Conservation (phyloP, 2,888 invertebrate genomes). For the Volucella inflata region DNA sequence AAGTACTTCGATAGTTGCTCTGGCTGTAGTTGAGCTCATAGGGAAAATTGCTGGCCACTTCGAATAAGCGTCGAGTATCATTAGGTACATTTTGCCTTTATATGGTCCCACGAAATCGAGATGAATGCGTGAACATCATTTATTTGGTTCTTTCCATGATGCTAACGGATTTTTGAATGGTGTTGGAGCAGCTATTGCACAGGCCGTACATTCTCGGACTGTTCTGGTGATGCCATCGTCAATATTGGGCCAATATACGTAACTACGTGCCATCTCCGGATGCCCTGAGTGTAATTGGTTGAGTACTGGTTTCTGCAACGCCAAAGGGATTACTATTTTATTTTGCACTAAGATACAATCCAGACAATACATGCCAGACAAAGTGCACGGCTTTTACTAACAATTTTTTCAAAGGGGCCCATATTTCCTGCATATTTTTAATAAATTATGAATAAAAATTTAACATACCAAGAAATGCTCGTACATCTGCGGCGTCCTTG, state of each 20-base stretch:
- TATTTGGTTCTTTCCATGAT: background rate
- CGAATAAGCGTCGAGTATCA: background rate
- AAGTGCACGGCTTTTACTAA: too few relatives aligned
- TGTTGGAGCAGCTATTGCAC: too few relatives aligned
- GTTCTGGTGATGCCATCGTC: background rate
- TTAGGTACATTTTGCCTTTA: constrained; percentile 2
- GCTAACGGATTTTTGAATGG: background rate
- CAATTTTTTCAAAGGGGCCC: too few relatives aligned
- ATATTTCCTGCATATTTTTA: too few relatives aligned
- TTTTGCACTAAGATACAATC: too few relatives aligned
- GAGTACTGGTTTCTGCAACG: background rate
- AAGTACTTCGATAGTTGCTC: constrained; percentile 2
- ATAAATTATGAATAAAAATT: too few relatives aligned
- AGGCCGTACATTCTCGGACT: constrained; percentile 6
- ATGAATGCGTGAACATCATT: too few relatives aligned
- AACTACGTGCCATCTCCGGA: constrained; percentile 2
- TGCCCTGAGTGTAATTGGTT: background rate
- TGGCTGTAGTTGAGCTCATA: background rate
- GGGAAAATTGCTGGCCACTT: constrained; percentile 5
- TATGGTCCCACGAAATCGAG: too few relatives aligned
- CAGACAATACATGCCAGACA: too few relatives aligned
- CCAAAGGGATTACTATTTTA: background rate
- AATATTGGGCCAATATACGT: background rate
- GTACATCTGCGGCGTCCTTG: constrained; percentile 41
- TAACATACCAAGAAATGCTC: too few relatives aligned